A percentile compares a stretch with the other conserved stretches of the same genome.
Evolutionary conservation across 1,140 invertebrate genomes (phyloP).

Genomic region (Pectinophora gossypiella): DNA sequence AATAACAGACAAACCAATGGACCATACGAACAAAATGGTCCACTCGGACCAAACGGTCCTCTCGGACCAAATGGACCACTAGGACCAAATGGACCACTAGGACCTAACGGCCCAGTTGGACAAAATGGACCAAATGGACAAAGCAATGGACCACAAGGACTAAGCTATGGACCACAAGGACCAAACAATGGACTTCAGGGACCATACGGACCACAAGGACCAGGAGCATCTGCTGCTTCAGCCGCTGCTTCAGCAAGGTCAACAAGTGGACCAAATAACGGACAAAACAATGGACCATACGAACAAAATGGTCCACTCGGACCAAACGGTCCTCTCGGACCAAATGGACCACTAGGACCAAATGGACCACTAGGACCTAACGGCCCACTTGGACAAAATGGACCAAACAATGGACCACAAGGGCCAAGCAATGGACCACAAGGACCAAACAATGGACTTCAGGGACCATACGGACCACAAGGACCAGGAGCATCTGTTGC

Average conservation of each 20-base stretch:
- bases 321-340: too few relatives aligned
- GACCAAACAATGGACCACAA: too few relatives aligned
- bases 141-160: conserved; percentile 1
- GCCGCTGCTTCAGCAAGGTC: neutral
- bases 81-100: neutral
- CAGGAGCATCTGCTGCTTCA: neutral
- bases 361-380: neutral
- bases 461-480: neutral
- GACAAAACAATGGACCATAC: neutral
- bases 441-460: too few relatives aligned
- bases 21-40: neutral
- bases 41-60: neutral
- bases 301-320: neutral
- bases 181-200: too few relatives aligned
- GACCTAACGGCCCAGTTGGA: neutral
- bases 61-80: neutral
- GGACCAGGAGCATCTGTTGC: too few relatives aligned
- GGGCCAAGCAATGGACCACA: too few relatives aligned
- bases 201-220: conserved; percentile 11
- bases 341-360: neutral
- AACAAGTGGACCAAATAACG: too few relatives aligned
- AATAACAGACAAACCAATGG: too few relatives aligned
- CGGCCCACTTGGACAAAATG: too few relatives aligned
- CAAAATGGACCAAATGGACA: conserved; percentile 1
- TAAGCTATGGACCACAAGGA: conserved; percentile 4